phyloP scores from a whole-genome alignment of 2,888 invertebrate genomes.

The Abscondita cerata region DNA sequence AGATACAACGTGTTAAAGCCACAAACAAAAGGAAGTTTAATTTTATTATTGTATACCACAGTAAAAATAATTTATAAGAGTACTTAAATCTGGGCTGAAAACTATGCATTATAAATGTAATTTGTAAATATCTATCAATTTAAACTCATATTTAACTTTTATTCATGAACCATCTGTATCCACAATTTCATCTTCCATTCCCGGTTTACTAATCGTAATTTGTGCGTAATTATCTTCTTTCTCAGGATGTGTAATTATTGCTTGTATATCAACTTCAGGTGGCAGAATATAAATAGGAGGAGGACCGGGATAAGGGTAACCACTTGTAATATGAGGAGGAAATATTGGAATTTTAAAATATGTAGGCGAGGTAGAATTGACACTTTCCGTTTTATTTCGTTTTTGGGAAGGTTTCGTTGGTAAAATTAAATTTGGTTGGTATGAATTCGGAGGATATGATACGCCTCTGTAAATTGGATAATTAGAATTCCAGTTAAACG shows the following conservation, averaged over 20 bases:
- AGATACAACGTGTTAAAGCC: too few species aligned
- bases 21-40: too few species aligned
- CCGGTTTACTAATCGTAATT: constrained; percentile 21
- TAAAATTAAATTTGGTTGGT: constrained; percentile 7
- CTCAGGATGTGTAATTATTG: constrained; percentile 22
- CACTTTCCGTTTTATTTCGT: neutral
- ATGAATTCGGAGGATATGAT: constrained; percentile 27
- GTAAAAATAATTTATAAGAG: too few species aligned
- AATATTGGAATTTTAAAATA: constrained; percentile 14
- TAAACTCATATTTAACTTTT: too few species aligned
- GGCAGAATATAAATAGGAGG: constrained; percentile 13
- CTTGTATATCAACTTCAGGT: constrained; percentile 28
- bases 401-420: neutral
- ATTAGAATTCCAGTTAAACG: constrained; percentile 11
- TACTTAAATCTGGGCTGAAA: too few species aligned
- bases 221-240: constrained; percentile 18
- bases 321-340: constrained; percentile 10
- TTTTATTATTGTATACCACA: too few species aligned
- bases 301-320: constrained; percentile 13
- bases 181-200: constrained; percentile 9
- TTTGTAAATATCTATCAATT: too few species aligned
- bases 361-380: constrained; percentile 3
- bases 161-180: neutral
- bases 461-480: neutral
- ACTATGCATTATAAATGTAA: too few species aligned